Evolutionary conservation across 1,140 invertebrate species (phyloP), one percentile per base, ranked within the genome.

Genomic region (Mylabris phalerata): DNA sequence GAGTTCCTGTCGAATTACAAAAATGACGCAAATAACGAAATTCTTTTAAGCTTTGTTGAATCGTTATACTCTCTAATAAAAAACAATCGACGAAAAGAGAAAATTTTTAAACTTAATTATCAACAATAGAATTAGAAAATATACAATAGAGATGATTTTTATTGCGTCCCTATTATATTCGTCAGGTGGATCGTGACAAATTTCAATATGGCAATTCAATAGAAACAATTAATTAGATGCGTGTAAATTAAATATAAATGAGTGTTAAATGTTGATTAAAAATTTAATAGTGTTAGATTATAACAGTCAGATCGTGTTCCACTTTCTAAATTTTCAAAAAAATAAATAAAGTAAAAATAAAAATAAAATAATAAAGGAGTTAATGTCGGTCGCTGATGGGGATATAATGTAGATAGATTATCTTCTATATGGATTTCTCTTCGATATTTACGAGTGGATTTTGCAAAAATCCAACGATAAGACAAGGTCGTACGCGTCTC

Each of bases 51-150:
- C 42, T 45, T 44, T 39, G 25, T 57, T 50, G 43, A 55, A 39
- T 38, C 10, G 60, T 62, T 62, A 56, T 50, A 54, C 60, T 62
- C 60, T 62, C 50, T 62, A 48, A 6, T 7, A 13, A 55, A 55
- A 55, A 55, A 60, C 59, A 60, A 60, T 60, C 7, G 32, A 32
- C 7, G 45, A 54, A 52, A 54, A 47, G 52, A 55, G 52, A 55
- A 55, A 55, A 38, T 19, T 27, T 9, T 6, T 39, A 32, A 48
- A 48, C 11, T 26, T 25, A 48, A 3, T n/a, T 11, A 32, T 32
- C 32, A 32, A 32, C 32, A 32, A 32, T 32, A 32, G 32, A 32
- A 32, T 32, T 32, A 32, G 32, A 32, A 32, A 32, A 32, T 32
- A 32, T 32, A 5, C 19, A 19, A 19, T 19, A 19, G 19, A 19